Evolutionary conservation across 2,113 vertebrate species (phyloP).

Genomic region (Aythya baeri): DNA sequence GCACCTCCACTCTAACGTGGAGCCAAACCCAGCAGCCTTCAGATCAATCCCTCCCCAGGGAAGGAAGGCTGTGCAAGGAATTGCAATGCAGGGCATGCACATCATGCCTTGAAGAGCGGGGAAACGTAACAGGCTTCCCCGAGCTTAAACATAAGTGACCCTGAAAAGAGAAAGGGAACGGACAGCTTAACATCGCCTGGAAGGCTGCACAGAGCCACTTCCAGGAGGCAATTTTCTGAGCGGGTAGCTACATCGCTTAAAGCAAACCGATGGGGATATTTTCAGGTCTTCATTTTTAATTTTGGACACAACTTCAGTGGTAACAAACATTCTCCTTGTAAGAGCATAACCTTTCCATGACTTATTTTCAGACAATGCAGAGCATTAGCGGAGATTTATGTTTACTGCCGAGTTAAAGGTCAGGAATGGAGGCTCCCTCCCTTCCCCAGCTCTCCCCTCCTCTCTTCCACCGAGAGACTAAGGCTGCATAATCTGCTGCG

Average conservation of each 20-base stretch:
- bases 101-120: neutral
- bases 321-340: constrained; percentile 42
- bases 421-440: constrained; percentile 53
- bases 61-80: neutral
- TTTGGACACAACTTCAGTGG: neutral
- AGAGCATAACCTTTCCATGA: neutral
- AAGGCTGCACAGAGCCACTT: neutral
- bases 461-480: constrained; percentile 27
- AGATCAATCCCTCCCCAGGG: neutral
- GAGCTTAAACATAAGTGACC: neutral
- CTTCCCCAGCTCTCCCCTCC: constrained; percentile 27
- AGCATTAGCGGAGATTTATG: constrained; percentile 69
- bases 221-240: neutral
- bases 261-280: neutral
- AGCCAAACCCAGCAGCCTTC: neutral
- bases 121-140: neutral
- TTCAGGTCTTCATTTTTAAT: constrained; percentile 24
- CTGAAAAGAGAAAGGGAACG: neutral
- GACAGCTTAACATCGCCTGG: neutral
- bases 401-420: constrained; percentile 70
- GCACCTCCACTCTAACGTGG: neutral
- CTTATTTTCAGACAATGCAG: constrained; percentile 37
- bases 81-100: neutral
- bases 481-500: constrained; percentile 54
- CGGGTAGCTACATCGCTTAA: neutral